Evolutionary conservation across 2,113 vertebrate genomes (phyloP).

Genomic region (Ictidomys tridecemlineatus): DNA sequence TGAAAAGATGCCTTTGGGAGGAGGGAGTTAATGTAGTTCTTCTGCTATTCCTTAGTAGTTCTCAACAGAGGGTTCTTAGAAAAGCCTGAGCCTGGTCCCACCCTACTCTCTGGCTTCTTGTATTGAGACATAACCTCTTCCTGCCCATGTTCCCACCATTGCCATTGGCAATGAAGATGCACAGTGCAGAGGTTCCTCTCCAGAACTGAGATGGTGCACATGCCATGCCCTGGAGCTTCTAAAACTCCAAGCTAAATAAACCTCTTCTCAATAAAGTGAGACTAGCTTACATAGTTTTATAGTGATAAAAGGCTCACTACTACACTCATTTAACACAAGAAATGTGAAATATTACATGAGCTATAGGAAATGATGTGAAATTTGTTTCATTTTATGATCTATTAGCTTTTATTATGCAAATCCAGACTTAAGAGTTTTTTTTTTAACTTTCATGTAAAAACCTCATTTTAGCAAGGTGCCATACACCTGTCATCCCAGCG

Average conservation of each 20-base stretch:
- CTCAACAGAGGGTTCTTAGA: background rate
- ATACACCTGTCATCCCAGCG: no score
- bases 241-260: background rate
- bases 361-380: background rate
- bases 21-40: background rate
- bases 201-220: background rate
- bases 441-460: background rate
- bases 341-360: background rate
- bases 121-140: background rate
- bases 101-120: background rate
- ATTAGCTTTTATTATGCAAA: background rate
- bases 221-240: no score
- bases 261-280: background rate
- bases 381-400: background rate
- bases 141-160: background rate
- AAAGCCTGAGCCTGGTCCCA: background rate
- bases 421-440: background rate
- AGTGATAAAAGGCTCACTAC: background rate
- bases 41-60: background rate
- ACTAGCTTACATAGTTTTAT: no score
- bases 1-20: background rate
- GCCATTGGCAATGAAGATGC: background rate
- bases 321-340: background rate
- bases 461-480: background rate
- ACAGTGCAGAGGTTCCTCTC: background rate